Base-by-base conservation (phyloP, 2,888 invertebrate species). In the Acleris laterana region DNA sequence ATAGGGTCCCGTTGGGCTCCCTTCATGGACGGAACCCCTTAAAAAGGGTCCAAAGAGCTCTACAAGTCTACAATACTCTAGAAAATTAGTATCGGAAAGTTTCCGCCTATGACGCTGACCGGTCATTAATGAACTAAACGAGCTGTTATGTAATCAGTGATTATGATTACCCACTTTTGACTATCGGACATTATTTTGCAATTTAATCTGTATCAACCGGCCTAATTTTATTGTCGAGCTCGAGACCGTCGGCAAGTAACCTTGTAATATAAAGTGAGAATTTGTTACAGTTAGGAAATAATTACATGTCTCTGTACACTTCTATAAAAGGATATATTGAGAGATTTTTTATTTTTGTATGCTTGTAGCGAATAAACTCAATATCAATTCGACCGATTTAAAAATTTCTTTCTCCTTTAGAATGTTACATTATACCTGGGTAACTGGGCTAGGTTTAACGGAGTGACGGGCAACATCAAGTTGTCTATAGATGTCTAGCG, bases 81-180 rank as follows among this genome's bases (percentile, higher is more conserved):
- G 50, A 42, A 56, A 20, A 49, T 17, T 9, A 25, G 16, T 1
- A 16, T 17, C 56, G 19, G 49, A 50, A 63, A 63, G 38, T 63
- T 63, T 56, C 56, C 62, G 38, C 5, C 49, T 13, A 20, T 56
- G 42, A 62, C 32, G 55, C 42, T 17, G 6, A 46, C 50, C 25
- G 13, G 17, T 25, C 51, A 49, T 42, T n/a, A 32, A 38, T 19
- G 6, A 5, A 11, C 5, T 17, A 28, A 64, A 59, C 53, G 63
- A 57, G 38, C 53, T 48, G 19, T 59, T 59, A 64, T 59, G 63
- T 59, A 59, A 64, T 38, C 63, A 59, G 38, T 46, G 63, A 59
- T 59, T 48, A 59, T 46, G 63, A 53, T 59, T 49, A 53, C 52
- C 63, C 46, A 52, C 52, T 64, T 59, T 48, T 52, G 52, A 59